Evolutionary conservation across 2,113 vertebrate species (phyloP).

Genomic region (Pristiophorus japonicus): DNA sequence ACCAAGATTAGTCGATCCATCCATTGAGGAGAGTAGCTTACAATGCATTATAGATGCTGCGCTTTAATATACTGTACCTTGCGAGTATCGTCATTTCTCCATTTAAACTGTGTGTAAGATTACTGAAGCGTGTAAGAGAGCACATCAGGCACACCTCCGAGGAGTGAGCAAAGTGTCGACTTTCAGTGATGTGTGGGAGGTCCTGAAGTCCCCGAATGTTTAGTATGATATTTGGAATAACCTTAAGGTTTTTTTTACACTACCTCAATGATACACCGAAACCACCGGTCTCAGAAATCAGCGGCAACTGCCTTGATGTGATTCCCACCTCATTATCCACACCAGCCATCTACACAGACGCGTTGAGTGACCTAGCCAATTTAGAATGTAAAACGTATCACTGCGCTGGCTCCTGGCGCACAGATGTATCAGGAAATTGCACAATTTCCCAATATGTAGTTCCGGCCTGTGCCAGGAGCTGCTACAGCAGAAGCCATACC

Average conservation of each 20-base stretch:
- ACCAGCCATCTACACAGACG: not conserved
- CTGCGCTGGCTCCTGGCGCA: too few relatives aligned
- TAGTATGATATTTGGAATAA: too few relatives aligned
- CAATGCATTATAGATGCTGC: conserved; percentile 34
- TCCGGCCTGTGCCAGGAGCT: too few relatives aligned
- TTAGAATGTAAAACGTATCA: too few relatives aligned
- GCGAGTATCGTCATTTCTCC: not conserved
- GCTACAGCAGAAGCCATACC: too few relatives aligned
- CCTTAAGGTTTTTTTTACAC: too few relatives aligned
- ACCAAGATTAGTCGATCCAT: not conserved
- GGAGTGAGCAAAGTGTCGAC: not conserved
- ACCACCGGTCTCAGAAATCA: not conserved
- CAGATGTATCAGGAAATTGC: too few relatives aligned
- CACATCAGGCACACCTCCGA: not conserved
- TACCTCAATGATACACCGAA: not conserved
- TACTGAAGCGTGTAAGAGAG: not conserved
- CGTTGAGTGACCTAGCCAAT: not conserved
- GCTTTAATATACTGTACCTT: not conserved
- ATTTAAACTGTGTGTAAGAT: not conserved
- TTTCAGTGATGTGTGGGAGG: not conserved
- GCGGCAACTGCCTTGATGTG: not conserved
- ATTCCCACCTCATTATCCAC: too few relatives aligned
- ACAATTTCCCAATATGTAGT: too few relatives aligned
- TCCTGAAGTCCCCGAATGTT: not conserved
- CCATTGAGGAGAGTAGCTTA: conserved; percentile 41